Base-by-base conservation (phyloP, 2,113 vertebrate species). In the Passerina amoena region DNA sequence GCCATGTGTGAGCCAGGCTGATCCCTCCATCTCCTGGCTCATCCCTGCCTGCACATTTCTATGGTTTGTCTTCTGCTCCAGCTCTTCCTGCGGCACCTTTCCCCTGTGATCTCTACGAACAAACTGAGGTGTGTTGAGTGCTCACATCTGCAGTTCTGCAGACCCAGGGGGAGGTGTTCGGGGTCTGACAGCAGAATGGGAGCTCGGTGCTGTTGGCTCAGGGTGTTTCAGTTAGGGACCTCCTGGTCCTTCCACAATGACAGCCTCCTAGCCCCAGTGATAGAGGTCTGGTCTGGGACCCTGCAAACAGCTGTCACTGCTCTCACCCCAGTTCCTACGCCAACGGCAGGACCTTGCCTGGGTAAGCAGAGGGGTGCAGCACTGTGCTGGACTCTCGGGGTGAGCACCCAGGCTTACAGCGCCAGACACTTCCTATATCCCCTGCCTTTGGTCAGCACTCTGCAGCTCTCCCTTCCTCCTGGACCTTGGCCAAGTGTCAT, bases 281-380 rank as follows among this genome's bases (percentile, higher is more conserved):
- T n/a, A 50, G 45, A 11, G 23, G 4, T 35, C 28, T 50, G 33
- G 8, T 11, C 40, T 71, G n/a, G 33, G 45, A 54, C 31, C 27
- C 30, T 42, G 56, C 31, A 25, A 42, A n/a, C n/a, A 64, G 31
- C 15, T 11, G 11, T 19, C 24, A 2, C 57, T 56, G 51, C 23
- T 76, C 11, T 17, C 4, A 2, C 2, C 7, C 21, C 8, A 5
- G 9, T 23, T 66, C 47, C 69, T 23, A 33, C n/a, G 16, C 33
- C 0, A 0, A 3, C 4, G 7, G 8, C 15, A 31, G 20, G 28
- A 40, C 19, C 10, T 27, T 2, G 4, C 30, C 23, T 27, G 24
- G 19, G 15, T 11, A n/a, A 61, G 45, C 44, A 37, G 38, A 42
- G n/a, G 14, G 1, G 12, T 69, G n/a, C 66, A 47, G 37, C 30